Evolutionary conservation across 2,797 vertebrate genomes (phyloP), one percentile per base, ranked within the genome.

Genomic region (Crenuchus spilurus): DNA sequence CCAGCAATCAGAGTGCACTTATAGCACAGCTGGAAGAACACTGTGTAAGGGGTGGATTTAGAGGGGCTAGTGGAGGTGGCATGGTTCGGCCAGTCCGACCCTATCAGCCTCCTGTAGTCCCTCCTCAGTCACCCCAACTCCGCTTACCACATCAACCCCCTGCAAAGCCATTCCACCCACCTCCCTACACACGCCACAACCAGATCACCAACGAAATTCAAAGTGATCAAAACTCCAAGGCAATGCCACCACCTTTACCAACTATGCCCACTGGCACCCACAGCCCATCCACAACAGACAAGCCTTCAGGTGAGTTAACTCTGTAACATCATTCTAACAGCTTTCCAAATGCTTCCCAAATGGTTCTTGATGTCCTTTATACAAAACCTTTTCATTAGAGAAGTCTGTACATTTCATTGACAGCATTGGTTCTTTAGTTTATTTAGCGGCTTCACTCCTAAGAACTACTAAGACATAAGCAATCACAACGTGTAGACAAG

Each of bases 141-240:
- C 68, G 78, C 0, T 84, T 87, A 2, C 82, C 90, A 11, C 74
- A 64, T 4, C 55, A 60, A 6, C 28, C 72, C 14, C 67, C 67
- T 0, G 67, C 26, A 0, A 94, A 88, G 79, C 90, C 92, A 41
- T 95, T 93, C 84, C 95, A 94, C 72, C 94, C 95, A 0, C 94
- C 96, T 13, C 89, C 90, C 61, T 91, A 91, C 60, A 95, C 95
- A 72, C 94, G 95, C 24, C 30, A 74, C 16, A 96, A 95, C 74
- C 96, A 97, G 79, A 97, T 99, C 84, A 98, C 95, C 87, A 98
- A 98, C 0, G 96, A 98, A 88, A 98, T 98, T 84, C 97, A 98
- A 84, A 96, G 94, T 6, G 97, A 99, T 81, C 97, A 95, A 85
- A 95, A 95, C 81, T 80, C 95, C 70, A 98, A 99, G 84, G 92